Percentiles rank a stretch among this genome's conserved stretches.
Evolutionary conservation across 2,797 vertebrate genomes (phyloP).

Genomic region (Notoglanidium macrostoma): DNA sequence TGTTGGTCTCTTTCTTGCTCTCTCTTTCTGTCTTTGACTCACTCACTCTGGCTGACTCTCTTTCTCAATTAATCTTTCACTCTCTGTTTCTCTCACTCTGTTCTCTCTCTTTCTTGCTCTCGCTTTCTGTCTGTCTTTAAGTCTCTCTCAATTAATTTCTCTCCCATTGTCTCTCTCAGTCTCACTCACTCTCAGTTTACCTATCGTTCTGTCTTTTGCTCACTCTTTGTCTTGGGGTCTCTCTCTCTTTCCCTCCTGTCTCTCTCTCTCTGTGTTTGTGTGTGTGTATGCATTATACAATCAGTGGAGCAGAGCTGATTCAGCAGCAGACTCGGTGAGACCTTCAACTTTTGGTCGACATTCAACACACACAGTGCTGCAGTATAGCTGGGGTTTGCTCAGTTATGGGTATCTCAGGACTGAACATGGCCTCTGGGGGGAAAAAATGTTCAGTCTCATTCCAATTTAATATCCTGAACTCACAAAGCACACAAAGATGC

Average conservation of each 20-base stretch:
- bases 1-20: not conserved
- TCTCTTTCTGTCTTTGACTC: not conserved
- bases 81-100: not conserved
- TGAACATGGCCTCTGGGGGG: not conserved
- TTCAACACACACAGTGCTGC: constrained; percentile 19
- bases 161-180: not conserved
- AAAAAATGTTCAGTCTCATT: not conserved
- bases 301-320: constrained; percentile 36
- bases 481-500: not conserved
- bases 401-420: not conserved
- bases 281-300: not conserved
- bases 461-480: not conserved
- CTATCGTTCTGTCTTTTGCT: not conserved
- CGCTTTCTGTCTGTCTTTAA: not conserved
- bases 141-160: not conserved
- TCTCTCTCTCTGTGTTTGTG: not conserved
- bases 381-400: constrained; percentile 8
- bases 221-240: not conserved
- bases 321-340: constrained; percentile 26
- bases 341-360: constrained; percentile 30
- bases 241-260: not conserved
- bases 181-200: not conserved
- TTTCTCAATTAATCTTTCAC: not conserved
- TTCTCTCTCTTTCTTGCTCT: not conserved
- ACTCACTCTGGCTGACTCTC: not conserved